phyloP scores from a whole-genome alignment of 1,140 invertebrate species.

The Drosophila pallidifrons region DNA sequence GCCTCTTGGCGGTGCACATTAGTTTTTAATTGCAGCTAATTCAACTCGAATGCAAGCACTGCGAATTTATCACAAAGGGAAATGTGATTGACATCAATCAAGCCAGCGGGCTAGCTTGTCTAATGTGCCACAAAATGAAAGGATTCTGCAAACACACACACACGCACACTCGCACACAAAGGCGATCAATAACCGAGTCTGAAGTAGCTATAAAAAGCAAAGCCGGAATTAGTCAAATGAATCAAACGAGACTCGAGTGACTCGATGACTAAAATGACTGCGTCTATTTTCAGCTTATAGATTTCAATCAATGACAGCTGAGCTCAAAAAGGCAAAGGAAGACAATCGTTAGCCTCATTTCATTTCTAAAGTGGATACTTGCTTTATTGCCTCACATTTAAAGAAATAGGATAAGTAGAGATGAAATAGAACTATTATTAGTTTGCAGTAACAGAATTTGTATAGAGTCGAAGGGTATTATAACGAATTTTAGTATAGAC shows the following conservation, averaged over 20 bases:
- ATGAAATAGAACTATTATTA: too few relatives aligned
- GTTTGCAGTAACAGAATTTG: too few relatives aligned
- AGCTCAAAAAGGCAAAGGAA: constrained; percentile 10
- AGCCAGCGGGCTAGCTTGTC: constrained; percentile 28
- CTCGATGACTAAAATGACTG: constrained; percentile 22
- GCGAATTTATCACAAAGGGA: constrained; percentile 72
- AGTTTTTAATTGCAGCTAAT: constrained; percentile 80
- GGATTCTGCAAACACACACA: constrained; percentile 33
- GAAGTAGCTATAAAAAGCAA: constrained; percentile 42
- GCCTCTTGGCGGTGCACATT: constrained; percentile 49
- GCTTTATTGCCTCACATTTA: not conserved
- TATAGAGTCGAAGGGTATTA: too few relatives aligned
- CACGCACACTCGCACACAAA: constrained; percentile 16
- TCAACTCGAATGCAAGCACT: constrained; percentile 54
- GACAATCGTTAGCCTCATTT: constrained; percentile 13
- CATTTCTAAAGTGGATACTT: not conserved
- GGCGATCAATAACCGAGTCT: constrained; percentile 66
- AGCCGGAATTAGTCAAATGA: constrained; percentile 37
- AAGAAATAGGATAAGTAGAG: too few relatives aligned
- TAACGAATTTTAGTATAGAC: too few relatives aligned
- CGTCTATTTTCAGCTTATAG: constrained; percentile 18
- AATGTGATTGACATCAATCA: constrained; percentile 74
- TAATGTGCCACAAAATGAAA: constrained; percentile 74
- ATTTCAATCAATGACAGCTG: constrained; percentile 51
- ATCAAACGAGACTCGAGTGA: constrained; percentile 34